Evolutionary conservation across 1,140 invertebrate species (phyloP).

Genomic region (Pectinophora gossypiella): DNA sequence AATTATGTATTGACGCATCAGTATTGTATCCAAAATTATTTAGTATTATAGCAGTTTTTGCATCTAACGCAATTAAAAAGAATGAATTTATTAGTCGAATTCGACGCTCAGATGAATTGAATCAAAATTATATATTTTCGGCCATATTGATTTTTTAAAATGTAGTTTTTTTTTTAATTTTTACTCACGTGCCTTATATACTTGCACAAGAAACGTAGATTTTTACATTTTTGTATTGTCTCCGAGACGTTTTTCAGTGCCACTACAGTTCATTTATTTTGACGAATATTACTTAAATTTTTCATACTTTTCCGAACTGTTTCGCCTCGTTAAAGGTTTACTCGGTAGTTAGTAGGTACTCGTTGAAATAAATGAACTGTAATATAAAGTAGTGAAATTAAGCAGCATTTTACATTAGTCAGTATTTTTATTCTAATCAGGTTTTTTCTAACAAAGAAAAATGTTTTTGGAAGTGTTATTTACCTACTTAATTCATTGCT

Average conservation of each 20-base stretch:
- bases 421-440: constrained; percentile 31
- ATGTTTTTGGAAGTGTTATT: constrained; percentile 23
- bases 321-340: no score
- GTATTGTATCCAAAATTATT: constrained; percentile 39
- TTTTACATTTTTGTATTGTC: constrained; percentile 39
- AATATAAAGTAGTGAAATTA: constrained; percentile 13
- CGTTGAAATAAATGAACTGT: constrained; percentile 14
- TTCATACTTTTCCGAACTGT: no score
- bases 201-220: constrained; percentile 40
- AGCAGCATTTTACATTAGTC: constrained; percentile 57
- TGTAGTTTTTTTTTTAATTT: constrained; percentile 19
- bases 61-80: no score
- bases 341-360: no score
- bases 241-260: constrained; percentile 46
- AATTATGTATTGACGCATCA: constrained; percentile 41
- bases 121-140: constrained; percentile 21
- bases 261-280: constrained; percentile 31
- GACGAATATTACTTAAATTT: constrained; percentile 17
- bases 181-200: constrained; percentile 38
- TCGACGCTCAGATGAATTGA: constrained; percentile 7
- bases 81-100: constrained; percentile 7
- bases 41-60: no score
- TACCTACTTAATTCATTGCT: constrained; percentile 37
- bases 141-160: constrained; percentile 12
- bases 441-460: neutral